These are phyloP conservation scores for Psilopsiagon aymara DNA, from an alignment of 2,113 vertebrate genomes.

Conservation along the genomic window DNA sequence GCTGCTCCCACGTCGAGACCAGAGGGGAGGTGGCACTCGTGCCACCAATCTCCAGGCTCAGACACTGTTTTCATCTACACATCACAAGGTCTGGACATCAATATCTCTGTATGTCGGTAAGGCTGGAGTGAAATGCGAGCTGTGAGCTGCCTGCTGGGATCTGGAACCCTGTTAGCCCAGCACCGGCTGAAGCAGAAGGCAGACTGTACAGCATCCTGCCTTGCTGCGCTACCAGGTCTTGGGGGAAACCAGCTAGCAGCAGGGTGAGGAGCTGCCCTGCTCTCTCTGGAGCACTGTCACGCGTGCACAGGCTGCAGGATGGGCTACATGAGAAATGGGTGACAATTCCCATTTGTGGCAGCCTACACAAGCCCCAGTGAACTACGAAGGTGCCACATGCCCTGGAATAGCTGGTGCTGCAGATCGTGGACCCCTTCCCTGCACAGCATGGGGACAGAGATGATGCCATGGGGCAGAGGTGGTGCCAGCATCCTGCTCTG, in stretches of 20 bases:
- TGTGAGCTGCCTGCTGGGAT: neutral
- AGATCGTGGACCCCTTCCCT: neutral
- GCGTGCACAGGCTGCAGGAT: accelerated
- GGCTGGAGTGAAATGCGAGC: neutral
- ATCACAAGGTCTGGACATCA: neutral
- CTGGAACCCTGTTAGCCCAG: neutral
- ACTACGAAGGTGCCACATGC: accelerated
- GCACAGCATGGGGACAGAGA: accelerated
- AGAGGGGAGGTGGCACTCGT: neutral
- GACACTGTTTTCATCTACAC: neutral
- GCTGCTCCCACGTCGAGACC: neutral
- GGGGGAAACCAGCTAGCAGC: neutral
- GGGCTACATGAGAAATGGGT: no score
- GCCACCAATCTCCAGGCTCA: neutral
- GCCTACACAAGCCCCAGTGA: neutral
- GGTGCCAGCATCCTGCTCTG: neutral
- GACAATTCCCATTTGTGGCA: neutral
- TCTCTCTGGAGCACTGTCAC: neutral
- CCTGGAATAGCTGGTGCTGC: neutral
- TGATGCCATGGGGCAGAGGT: neutral
- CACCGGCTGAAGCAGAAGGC: neutral
- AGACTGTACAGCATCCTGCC: neutral
- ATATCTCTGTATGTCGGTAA: neutral
- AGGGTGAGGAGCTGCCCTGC: neutral
- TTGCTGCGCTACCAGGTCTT: neutral